Evolutionary conservation across 1,140 invertebrate genomes (phyloP).

Genomic region (Akabosia matsudoensis): DNA sequence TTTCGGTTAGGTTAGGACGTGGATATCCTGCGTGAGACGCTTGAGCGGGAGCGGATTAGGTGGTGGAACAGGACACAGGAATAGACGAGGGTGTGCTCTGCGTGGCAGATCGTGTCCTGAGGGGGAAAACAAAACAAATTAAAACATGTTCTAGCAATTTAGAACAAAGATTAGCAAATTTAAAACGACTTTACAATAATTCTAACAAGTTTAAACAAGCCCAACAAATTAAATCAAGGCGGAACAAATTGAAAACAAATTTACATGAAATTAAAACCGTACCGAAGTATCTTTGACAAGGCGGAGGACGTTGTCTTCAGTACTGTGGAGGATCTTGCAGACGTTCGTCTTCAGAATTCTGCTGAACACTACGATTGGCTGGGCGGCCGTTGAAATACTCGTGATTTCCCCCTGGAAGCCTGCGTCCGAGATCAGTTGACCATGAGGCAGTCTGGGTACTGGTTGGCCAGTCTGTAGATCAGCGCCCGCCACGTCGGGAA

Average conservation of each 20-base stretch:
- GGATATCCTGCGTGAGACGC: conserved; percentile 92
- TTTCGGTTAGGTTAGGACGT: conserved; percentile 79
- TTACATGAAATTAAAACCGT: too few species aligned
- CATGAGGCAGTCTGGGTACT: conserved; percentile 98
- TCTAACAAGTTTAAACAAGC: too few species aligned
- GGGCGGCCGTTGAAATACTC: conserved; percentile 96
- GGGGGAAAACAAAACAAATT: conserved; percentile 45
- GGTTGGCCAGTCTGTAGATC: conserved; percentile 94
- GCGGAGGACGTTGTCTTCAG: conserved; percentile 82
- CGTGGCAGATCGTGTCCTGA: conserved; percentile 97
- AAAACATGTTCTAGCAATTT: too few species aligned
- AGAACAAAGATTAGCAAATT: too few species aligned
- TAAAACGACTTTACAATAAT: too few species aligned
- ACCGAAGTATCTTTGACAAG: conserved; percentile 91
- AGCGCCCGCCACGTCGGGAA: conserved; percentile 97
- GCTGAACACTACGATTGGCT: conserved; percentile 98
- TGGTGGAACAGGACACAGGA: conserved; percentile 56
- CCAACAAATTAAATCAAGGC: too few species aligned
- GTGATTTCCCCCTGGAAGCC: conserved; percentile 99
- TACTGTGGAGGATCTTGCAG: conserved; percentile 60
- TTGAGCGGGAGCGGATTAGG: conserved; percentile 74
- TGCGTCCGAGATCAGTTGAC: conserved; percentile 97
- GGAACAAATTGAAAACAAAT: too few species aligned
- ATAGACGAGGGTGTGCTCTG: conserved; percentile 59
- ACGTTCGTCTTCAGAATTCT: conserved; percentile 94